A percentile compares a stretch with the other conserved stretches of the same genome.
Conservation (phyloP, 37 sponge, comb jelly and placozoan species). For the Dysidea cf. avara region DNA sequence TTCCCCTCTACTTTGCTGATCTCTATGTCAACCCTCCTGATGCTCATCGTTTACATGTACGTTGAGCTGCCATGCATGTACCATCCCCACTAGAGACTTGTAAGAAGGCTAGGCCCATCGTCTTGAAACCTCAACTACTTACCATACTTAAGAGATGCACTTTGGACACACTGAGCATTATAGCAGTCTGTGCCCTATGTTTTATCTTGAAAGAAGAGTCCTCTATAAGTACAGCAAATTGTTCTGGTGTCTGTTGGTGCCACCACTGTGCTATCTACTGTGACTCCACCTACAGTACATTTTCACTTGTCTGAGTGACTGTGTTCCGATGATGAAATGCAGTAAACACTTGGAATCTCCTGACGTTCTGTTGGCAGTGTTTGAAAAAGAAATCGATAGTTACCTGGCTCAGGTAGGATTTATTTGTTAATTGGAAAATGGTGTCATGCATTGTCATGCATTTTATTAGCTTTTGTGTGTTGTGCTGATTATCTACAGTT, state of each 20-base stretch:
- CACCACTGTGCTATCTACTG: constrained; percentile 3
- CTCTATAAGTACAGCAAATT: too few species aligned
- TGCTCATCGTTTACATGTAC: constrained; percentile 78
- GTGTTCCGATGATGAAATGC: constrained; percentile 57
- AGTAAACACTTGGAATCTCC: constrained; percentile 50
- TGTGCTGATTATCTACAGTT: too few species aligned
- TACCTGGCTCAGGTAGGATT: constrained; percentile 31
- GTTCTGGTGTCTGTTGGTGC: too few species aligned
- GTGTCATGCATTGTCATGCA: not conserved
- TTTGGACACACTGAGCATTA: too few species aligned
- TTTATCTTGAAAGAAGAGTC: too few species aligned
- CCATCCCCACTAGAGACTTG: too few species aligned
- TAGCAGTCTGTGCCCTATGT: too few species aligned
- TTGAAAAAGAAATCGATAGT: constrained; percentile 66
- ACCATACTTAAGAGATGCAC: too few species aligned
- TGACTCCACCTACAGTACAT: constrained; percentile 76
- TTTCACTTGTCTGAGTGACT: constrained; percentile 92
- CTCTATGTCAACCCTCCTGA: constrained; percentile 71
- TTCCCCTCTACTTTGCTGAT: constrained; percentile 80
- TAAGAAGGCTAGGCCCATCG: too few species aligned
- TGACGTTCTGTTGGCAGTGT: constrained; percentile 36
- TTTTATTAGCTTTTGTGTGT: too few species aligned
- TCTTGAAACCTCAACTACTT: too few species aligned
- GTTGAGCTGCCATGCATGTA: too few species aligned
- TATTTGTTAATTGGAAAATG: not conserved